Conservation (phyloP, 2,113 vertebrate species). For the Ia io region DNA sequence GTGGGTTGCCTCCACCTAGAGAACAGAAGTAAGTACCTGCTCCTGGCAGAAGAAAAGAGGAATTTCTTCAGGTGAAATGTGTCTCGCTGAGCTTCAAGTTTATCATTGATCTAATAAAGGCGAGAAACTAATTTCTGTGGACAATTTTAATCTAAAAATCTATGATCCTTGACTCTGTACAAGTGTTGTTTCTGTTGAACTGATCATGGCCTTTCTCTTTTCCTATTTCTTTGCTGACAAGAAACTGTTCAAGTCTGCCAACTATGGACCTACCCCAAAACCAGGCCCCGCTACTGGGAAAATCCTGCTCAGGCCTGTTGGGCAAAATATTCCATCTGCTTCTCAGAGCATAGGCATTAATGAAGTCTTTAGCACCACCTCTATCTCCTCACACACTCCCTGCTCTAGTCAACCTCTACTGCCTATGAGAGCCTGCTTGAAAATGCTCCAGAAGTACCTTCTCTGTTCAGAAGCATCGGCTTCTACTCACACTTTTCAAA, state of each 20-base stretch:
- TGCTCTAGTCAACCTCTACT: slow-evolving; percentile 25
- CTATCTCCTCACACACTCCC: slow-evolving; percentile 32
- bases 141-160: not conserved
- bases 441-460: not conserved
- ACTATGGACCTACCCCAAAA: not conserved
- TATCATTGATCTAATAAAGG: not conserved
- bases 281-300: not conserved
- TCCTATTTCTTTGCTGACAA: not conserved
- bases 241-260: not conserved
- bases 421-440: not conserved
- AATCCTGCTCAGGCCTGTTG: not conserved
- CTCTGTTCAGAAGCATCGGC: not conserved
- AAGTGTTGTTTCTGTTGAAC: not conserved
- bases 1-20: not conserved
- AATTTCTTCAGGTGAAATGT: not conserved
- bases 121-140: not conserved
- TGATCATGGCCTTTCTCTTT: not conserved
- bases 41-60: not conserved
- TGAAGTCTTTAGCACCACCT: not conserved
- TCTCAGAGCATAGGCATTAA: not conserved
- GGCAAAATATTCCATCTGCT: not conserved
- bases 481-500: not conserved
- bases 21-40: not conserved
- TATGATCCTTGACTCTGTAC: not conserved
- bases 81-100: not conserved